These are phyloP conservation scores for Cryptoprocta ferox DNA, from an alignment of 2,797 vertebrate genomes.

Conservation along the genomic window DNA sequence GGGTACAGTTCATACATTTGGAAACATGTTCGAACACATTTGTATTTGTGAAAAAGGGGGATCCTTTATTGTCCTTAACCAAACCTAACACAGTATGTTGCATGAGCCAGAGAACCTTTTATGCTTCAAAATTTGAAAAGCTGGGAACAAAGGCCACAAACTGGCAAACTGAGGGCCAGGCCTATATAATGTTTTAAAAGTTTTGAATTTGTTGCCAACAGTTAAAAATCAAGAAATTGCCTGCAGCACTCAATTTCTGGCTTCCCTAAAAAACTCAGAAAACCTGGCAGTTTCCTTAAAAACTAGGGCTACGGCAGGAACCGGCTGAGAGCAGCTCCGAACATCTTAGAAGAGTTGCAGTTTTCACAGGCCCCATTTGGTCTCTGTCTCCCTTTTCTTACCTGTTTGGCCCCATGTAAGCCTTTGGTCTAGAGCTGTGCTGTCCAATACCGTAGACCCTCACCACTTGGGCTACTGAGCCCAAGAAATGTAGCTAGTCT, in stretches of 20 bases:
- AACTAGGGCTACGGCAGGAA: neutral
- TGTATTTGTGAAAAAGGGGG: neutral
- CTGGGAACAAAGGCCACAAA: neutral
- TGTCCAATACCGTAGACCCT: neutral
- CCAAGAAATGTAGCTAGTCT: neutral
- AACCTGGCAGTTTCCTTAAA: neutral
- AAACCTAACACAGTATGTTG: neutral
- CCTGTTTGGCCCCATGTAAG: neutral
- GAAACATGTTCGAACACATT: neutral
- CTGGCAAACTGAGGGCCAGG: neutral
- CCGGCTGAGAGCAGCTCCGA: neutral
- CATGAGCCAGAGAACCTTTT: neutral
- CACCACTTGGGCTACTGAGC: neutral
- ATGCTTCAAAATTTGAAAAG: neutral
- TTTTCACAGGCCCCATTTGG: too few relatives aligned
- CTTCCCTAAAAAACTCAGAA: neutral
- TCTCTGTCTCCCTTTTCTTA: neutral
- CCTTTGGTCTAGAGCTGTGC: neutral
- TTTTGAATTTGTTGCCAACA: neutral
- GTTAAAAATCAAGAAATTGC: slow-evolving; percentile 33
- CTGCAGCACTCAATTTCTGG: neutral
- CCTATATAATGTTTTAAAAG: neutral
- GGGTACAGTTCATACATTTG: neutral
- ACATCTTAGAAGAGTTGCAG: neutral
- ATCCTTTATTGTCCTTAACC: neutral